Evolutionary conservation across 2,888 invertebrate species (phyloP).

Genomic region (Drosophila algonquin): DNA sequence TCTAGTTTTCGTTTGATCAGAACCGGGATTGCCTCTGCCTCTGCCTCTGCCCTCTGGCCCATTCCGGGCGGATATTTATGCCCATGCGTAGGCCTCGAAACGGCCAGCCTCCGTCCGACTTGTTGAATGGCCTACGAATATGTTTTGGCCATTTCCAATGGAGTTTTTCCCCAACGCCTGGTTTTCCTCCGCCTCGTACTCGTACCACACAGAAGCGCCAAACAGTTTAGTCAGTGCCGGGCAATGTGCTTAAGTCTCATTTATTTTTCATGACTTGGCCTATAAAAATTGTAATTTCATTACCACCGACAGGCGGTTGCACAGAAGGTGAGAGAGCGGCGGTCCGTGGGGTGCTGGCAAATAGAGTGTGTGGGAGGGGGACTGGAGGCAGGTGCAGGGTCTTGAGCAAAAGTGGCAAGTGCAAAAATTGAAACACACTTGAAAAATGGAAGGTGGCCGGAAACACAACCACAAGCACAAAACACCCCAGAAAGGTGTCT

Average conservation of each 20-base stretch:
- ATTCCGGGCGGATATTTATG: slow-evolving; percentile 58
- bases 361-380: slow-evolving; percentile 3
- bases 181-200: not conserved
- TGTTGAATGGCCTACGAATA: slow-evolving; percentile 60
- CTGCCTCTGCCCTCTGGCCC: slow-evolving; percentile 22
- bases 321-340: slow-evolving; percentile 30
- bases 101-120: slow-evolving; percentile 44
- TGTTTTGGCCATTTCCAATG: not conserved
- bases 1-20: slow-evolving; percentile 34
- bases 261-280: slow-evolving; percentile 78
- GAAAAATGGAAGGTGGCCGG: slow-evolving; percentile 68
- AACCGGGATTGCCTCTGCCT: slow-evolving; percentile 31
- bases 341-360: slow-evolving; percentile 15
- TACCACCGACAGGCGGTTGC: slow-evolving; percentile 57
- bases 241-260: slow-evolving; percentile 79
- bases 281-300: slow-evolving; percentile 81
- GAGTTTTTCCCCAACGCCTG: not conserved
- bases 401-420: slow-evolving; percentile 32
- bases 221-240: slow-evolving; percentile 39
- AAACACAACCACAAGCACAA: slow-evolving; percentile 30
- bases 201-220: too few relatives aligned
- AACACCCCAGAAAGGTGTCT: not conserved
- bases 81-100: slow-evolving; percentile 57
- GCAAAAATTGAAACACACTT: slow-evolving; percentile 70
- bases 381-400: not conserved